Conservation (phyloP, 2,888 invertebrate genomes). For the Sinopyrophorus schimmeli region DNA sequence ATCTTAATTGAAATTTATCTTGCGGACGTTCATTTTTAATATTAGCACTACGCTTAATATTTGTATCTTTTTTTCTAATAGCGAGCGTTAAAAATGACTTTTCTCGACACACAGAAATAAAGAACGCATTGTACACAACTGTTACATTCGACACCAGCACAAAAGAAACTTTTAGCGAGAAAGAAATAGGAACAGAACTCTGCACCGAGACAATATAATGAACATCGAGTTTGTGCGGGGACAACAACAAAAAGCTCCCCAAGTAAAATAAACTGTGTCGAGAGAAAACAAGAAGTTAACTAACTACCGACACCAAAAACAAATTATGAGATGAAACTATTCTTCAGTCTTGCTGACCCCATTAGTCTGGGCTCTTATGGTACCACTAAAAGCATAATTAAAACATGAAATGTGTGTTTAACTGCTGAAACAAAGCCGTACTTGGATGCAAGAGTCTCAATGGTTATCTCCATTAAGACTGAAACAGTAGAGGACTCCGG, state of each 20-base stretch:
- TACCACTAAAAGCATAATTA: constrained; percentile 52
- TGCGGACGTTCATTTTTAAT: too few relatives aligned
- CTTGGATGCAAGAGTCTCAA: constrained; percentile 36
- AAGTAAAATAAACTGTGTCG: constrained; percentile 29
- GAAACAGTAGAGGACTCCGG: constrained; percentile 18
- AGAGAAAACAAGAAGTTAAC: constrained; percentile 29
- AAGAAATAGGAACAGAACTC: constrained; percentile 15
- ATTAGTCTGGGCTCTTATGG: constrained; percentile 44
- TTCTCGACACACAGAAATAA: too few relatives aligned
- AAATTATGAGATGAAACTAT: constrained; percentile 44
- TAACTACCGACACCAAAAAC: constrained; percentile 37
- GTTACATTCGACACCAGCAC: constrained; percentile 15
- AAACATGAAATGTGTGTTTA: constrained; percentile 52
- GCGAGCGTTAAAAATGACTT: too few relatives aligned
- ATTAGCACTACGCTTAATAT: too few relatives aligned
- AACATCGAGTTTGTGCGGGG: constrained; percentile 19
- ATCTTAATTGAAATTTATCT: too few relatives aligned
- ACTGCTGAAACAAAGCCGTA: constrained; percentile 48
- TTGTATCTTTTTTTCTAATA: too few relatives aligned
- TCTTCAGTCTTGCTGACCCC: constrained; percentile 43
- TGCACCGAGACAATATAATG: constrained; percentile 23
- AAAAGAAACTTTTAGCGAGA: constrained; percentile 13
- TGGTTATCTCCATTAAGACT: constrained; percentile 25
- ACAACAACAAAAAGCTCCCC: constrained; percentile 17
- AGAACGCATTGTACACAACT: constrained; percentile 13